These are phyloP conservation scores for Bettongia penicillata DNA, from an alignment of 2,113 vertebrate genomes.

Conservation along the genomic window DNA sequence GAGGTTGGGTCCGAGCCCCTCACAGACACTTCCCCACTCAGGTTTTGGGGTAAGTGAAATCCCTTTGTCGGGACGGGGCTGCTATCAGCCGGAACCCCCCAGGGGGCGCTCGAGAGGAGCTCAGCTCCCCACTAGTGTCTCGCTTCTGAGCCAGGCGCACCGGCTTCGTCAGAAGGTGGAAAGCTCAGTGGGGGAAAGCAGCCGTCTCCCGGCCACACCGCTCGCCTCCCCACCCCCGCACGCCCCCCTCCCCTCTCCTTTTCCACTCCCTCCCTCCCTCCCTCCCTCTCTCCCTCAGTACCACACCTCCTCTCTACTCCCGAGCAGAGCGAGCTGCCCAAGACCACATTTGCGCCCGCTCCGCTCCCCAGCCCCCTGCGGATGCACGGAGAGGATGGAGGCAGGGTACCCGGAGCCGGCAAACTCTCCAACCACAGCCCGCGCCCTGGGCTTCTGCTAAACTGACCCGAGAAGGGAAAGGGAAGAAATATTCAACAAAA, in stretches of 20 bases:
- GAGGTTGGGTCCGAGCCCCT: background rate
- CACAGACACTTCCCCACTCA: background rate
- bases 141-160: slow-evolving; percentile 54
- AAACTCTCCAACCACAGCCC: slow-evolving; percentile 51
- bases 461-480: background rate
- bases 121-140: slow-evolving; percentile 28
- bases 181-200: slow-evolving; percentile 62
- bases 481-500: background rate
- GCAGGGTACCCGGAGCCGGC: slow-evolving; percentile 66
- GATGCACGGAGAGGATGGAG: slow-evolving; percentile 73
- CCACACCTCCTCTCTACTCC: slow-evolving; percentile 54
- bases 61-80: background rate
- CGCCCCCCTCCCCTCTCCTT: background rate
- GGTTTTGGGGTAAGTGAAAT: slow-evolving; percentile 25
- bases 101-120: slow-evolving; percentile 79
- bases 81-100: slow-evolving; percentile 36
- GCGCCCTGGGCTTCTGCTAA: slow-evolving; percentile 36
- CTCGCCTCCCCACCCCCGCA: background rate
- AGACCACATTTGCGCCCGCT: background rate
- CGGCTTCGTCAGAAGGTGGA: slow-evolving; percentile 76
- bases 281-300: background rate
- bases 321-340: slow-evolving; percentile 45
- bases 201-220: slow-evolving; percentile 29
- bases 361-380: slow-evolving; percentile 33
- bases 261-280: background rate